These are phyloP conservation scores for Entomobrya proxima DNA, from an alignment of 2,888 invertebrate genomes.

Conservation along the genomic window DNA sequence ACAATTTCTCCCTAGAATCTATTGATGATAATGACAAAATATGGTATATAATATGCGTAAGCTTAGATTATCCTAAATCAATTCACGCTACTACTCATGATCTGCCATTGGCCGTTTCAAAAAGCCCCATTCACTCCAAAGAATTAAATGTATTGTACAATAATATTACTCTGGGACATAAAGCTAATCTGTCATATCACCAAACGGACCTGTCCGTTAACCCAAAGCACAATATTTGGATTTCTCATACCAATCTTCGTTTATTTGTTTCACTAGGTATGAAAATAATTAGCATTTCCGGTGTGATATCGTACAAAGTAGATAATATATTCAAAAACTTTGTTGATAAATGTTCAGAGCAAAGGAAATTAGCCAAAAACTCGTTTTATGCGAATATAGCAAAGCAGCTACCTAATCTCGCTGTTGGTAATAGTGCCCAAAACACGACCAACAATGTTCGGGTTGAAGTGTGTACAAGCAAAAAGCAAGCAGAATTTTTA, in stretches of 20 bases:
- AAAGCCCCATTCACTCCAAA: not conserved
- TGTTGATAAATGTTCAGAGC: not conserved
- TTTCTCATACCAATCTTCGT: not conserved
- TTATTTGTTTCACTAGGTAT: not conserved
- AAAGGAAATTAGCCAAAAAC: not conserved
- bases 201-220: not conserved
- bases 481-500: not conserved
- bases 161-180: not conserved
- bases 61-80: not conserved
- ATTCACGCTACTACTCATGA: not conserved
- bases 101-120: not conserved
- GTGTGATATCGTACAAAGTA: not conserved
- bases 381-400: not conserved
- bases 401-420: not conserved
- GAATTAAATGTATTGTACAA: too few relatives aligned
- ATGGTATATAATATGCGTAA: not conserved
- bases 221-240: not conserved
- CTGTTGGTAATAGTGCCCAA: not conserved
- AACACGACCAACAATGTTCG: not conserved
- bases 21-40: not conserved
- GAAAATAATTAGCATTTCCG: not conserved
- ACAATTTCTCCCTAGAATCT: not conserved
- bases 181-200: not conserved
- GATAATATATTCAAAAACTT: not conserved
- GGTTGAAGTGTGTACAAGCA: not conserved